Evolutionary conservation across 2,888 invertebrate genomes (phyloP), one percentile per base, ranked within the genome.

Genomic region (Acrobasis repandana): DNA sequence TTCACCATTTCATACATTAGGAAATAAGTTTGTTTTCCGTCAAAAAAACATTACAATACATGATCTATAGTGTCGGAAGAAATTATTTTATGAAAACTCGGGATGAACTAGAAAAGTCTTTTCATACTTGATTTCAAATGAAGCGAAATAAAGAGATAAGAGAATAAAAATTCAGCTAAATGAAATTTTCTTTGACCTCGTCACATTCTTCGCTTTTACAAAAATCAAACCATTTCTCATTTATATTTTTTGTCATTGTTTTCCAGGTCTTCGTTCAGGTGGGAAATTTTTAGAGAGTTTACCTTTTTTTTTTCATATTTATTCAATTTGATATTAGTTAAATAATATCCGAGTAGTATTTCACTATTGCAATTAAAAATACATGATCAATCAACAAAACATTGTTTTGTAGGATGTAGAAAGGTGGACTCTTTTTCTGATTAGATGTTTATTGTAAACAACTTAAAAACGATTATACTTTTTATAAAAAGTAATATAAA

Each of bases 201-300:
- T 61, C 61, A 65, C 57, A 59, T 66, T 61, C 60, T 56, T 47
- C 36, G 58, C 38, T 63, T 61, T 47, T 60, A 61, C 52, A 66
- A 64, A 65, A 65, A 48, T 18, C 56, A 54, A 59, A 28, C 38
- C 49, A 64, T 62, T 54, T 63, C 58, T 61, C 58, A 63, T 67
- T 64, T 57, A 60, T 58, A 67, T 68, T 65, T 66, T 66, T 67
- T 65, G 67, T 73, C 70, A 71, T 73, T 69, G 68, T 70, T 71
- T 14, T n/a, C 36, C 3, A n/a, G 14, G 11, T 43, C 43, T 14
- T 43, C 14, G 43, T 43, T 14, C 14, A n/a, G 11, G n/a, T 14
- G 5, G 14, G 11, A 43, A 3, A 14, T 43, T 11, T 38, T 38
- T 14, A 10, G 2, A 11, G 9, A 38, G 3, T 38, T 11, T 38